A percentile compares a stretch with the other conserved stretches of the same genome.
These are phyloP conservation scores for Eufriesea mexicana DNA, from an alignment of 1,140 invertebrate species.

Conservation along the genomic window DNA sequence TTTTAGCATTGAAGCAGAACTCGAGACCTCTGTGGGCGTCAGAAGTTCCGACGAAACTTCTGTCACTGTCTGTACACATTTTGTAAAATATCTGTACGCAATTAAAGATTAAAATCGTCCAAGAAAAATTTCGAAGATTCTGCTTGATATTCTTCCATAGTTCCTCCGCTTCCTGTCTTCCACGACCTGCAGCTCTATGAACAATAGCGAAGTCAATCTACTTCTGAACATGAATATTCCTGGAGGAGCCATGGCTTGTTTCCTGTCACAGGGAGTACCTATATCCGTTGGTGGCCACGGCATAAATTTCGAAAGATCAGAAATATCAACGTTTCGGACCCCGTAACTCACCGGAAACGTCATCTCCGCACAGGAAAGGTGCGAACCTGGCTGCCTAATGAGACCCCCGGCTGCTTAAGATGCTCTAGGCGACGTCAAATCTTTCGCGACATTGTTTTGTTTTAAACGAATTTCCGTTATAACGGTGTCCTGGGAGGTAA, in stretches of 20 bases:
- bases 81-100: neutral
- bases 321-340: constrained; percentile 23
- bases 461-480: constrained; percentile 36
- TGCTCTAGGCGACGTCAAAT: constrained; percentile 49
- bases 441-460: constrained; percentile 29
- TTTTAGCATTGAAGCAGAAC: too few species aligned
- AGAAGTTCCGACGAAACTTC: too few species aligned
- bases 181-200: constrained; percentile 4
- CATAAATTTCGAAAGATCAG: constrained; percentile 55
- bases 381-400: constrained; percentile 75
- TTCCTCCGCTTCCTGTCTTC: constrained; percentile 55
- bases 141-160: constrained; percentile 61
- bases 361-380: constrained; percentile 65
- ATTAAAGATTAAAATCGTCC: neutral
- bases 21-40: too few species aligned
- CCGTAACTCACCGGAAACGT: constrained; percentile 70
- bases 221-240: constrained; percentile 75
- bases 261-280: constrained; percentile 67
- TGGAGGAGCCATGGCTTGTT: constrained; percentile 69
- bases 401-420: constrained; percentile 66
- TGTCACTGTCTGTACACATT: too few species aligned
- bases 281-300: constrained; percentile 48
- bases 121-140: neutral
- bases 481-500: constrained; percentile 21
- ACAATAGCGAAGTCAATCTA: constrained; percentile 59